Evolutionary conservation across 2,113 vertebrate species (phyloP), one percentile per base, ranked within the genome.

Genomic region (Chionis minor): DNA sequence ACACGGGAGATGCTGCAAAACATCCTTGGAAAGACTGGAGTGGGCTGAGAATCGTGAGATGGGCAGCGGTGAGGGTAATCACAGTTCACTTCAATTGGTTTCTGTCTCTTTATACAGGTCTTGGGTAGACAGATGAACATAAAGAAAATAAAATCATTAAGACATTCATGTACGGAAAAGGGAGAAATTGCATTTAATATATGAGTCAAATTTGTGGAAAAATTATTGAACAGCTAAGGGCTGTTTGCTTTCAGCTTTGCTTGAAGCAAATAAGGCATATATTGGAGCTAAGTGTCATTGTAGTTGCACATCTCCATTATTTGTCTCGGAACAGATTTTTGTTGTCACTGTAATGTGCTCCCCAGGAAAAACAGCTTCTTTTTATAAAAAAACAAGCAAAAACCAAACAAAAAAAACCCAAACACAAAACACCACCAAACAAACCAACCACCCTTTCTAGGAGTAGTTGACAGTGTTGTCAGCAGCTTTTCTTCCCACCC

Each of bases 241-340:
- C 8, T 0, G 0, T 33, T 56, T 44, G 4, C 11, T n/a, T 62
- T 35, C 26, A 70, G 14, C 9, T 81, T 86, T 58, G 23, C 63
- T 92, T 74, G 77, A 77, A 51, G n/a, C 40, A 24, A 21, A 4
- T 51, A 27, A 51, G 59, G n/a, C 5, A 23, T 35, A 5, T 71
- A 15, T n/a, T 79, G 42, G 19, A 65, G 5, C 45, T 51, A 26
- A 72, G 44, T 45, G 73, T 65, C 19, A 20, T 45, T 21, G 4
- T 16, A 73, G 20, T 55, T 77, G 51, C 55, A 27, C 12, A 44
- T 8, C 58, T 40, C 2, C 27, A 5, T 66, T 87, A 51, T 44
- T 88, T 92, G 49, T 74, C 7, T 55, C 5, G 9, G n/a, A 79
- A 70, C 24, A 32, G 56, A 33, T 66, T 65, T 24, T 89, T 80